Percentiles rank a stretch among this genome's conserved stretches.
Conservation (phyloP, 2,113 vertebrate genomes). For the Electrona antarctica region DNA sequence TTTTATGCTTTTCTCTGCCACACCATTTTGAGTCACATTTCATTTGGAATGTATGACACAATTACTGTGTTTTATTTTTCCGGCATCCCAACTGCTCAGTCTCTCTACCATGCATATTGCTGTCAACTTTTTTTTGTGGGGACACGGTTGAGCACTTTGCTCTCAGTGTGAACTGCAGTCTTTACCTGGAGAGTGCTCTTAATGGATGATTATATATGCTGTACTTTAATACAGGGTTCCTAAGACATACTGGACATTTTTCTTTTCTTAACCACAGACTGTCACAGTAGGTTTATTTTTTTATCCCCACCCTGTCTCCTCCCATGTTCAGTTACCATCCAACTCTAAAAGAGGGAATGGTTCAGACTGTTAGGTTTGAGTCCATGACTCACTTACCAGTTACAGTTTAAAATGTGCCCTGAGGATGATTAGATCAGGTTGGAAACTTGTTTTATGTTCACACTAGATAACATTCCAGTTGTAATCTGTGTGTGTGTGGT, state of each 20-base stretch:
- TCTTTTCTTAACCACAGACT: constrained; percentile 6
- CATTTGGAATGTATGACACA: constrained; percentile 30
- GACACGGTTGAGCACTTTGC: not conserved
- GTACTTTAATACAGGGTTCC: constrained; percentile 13
- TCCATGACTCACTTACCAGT: constrained; percentile 43
- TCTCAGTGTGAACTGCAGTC: not conserved
- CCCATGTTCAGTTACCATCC: constrained; percentile 17
- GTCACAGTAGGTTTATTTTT: constrained; percentile 8
- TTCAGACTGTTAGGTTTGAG: constrained; percentile 20
- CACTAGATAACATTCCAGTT: constrained; percentile 41
- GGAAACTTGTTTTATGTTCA: constrained; percentile 28
- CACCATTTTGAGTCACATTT: constrained; percentile 46
- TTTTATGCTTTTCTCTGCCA: constrained; percentile 26
- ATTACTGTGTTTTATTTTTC: constrained; percentile 11
- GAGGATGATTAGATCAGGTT: constrained; percentile 47
- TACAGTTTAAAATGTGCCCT: constrained; percentile 26
- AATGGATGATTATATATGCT: not conserved
- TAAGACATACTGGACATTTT: constrained; percentile 36
- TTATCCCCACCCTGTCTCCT: constrained; percentile 16
- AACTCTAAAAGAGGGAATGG: not conserved
- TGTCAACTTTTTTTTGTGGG: not conserved
- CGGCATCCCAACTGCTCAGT: not conserved
- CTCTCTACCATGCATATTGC: not conserved
- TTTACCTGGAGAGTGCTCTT: constrained; percentile 23
- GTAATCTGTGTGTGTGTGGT: constrained; percentile 35